Percentiles rank a stretch among this genome's conserved stretches.
Evolutionary conservation across 1,140 invertebrate genomes (phyloP).

Genomic region (Anadara kagoshimensis): DNA sequence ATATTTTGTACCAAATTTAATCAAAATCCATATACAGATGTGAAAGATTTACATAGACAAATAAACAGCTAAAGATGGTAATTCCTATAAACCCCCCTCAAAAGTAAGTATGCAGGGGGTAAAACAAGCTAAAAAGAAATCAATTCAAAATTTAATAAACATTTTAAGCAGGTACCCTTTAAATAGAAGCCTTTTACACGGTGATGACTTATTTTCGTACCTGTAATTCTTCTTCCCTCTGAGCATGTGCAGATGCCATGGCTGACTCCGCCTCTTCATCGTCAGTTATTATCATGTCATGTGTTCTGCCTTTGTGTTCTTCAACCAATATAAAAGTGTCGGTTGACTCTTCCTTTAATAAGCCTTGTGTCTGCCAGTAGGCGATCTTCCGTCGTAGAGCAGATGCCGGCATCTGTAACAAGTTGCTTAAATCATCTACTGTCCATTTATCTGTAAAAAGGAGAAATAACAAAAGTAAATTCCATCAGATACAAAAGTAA

Average conservation of each 20-base stretch:
- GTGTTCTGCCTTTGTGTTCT: constrained; percentile 75
- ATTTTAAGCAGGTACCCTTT: background rate
- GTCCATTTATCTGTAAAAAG: constrained; percentile 82
- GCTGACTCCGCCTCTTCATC: constrained; percentile 94
- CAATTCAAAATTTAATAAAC: background rate
- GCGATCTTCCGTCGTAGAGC: constrained; percentile 88
- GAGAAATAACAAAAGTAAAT: background rate
- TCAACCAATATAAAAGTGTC: constrained; percentile 88
- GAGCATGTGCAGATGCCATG: constrained; percentile 94
- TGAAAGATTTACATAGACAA: no score
- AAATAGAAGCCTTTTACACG: background rate
- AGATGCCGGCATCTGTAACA: constrained; percentile 89
- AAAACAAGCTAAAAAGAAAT: background rate
- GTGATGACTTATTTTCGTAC: constrained; percentile 23
- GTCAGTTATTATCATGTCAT: constrained; percentile 82
- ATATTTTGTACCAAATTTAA: no score
- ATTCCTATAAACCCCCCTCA: no score
- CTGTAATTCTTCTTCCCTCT: constrained; percentile 87
- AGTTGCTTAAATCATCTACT: constrained; percentile 87
- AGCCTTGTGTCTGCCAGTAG: constrained; percentile 88
- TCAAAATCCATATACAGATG: no score
- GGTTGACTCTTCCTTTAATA: constrained; percentile 84
- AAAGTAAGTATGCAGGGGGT: no score
- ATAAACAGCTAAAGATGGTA: no score
- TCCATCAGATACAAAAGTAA: background rate